These are phyloP conservation scores for Aspidiotus rigidus DNA, from an alignment of 2,888 invertebrate species.

Conservation along the genomic window DNA sequence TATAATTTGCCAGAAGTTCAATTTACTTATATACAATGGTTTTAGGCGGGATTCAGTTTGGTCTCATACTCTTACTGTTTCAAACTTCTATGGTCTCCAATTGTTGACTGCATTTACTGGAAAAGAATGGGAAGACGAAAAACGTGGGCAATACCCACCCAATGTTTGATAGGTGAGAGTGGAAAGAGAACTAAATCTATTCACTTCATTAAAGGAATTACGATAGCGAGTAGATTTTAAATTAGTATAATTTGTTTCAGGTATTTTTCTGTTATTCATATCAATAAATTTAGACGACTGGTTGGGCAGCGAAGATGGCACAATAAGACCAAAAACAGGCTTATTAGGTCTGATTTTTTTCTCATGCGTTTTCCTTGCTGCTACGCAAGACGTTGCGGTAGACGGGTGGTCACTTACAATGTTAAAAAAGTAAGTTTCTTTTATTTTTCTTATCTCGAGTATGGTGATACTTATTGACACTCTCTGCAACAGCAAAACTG, in stretches of 20 bases:
- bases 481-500: too few species aligned
- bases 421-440: conserved; percentile 69
- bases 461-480: too few species aligned
- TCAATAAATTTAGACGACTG: conserved; percentile 66
- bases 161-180: conserved; percentile 74
- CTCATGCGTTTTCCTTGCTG: conserved; percentile 86
- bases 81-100: not conserved
- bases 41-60: not conserved
- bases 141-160: conserved; percentile 88
- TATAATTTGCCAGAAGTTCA: too few species aligned
- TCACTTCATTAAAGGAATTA: too few species aligned
- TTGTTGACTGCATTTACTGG: not conserved
- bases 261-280: conserved; percentile 63
- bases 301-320: conserved; percentile 50
- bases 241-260: not conserved
- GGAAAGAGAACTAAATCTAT: too few species aligned
- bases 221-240: too few species aligned
- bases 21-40: not conserved
- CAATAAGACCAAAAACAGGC: conserved; percentile 31
- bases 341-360: conserved; percentile 82
- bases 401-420: conserved; percentile 99
- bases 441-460: too few species aligned
- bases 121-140: conserved; percentile 47
- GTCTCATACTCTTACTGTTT: not conserved
- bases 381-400: conserved; percentile 98